A percentile compares a stretch with the other conserved stretches of the same genome.
phyloP scores from a whole-genome alignment of 2,888 invertebrate genomes.

The Desoria tigrina region DNA sequence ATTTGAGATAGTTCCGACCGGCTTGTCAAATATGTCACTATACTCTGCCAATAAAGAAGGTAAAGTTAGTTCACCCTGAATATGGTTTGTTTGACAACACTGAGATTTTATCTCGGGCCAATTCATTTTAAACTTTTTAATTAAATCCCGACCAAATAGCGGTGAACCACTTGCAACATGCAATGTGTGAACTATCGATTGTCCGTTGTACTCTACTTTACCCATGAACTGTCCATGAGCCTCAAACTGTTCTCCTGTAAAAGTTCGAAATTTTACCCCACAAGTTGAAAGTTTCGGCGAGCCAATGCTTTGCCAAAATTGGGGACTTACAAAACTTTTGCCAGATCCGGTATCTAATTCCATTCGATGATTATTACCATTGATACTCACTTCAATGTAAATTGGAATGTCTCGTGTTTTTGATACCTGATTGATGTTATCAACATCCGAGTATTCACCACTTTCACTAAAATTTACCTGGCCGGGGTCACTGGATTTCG shows the following conservation, averaged over 20 bases:
- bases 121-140: slow-evolving; percentile 25
- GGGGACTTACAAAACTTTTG: background rate
- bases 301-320: background rate
- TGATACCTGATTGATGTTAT: no score
- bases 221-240: no score
- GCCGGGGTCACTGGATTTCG: no score
- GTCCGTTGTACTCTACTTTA: no score
- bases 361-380: background rate
- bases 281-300: background rate
- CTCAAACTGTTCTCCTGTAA: no score
- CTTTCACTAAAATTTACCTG: no score
- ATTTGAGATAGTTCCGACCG: no score
- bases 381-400: background rate
- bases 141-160: slow-evolving; percentile 38
- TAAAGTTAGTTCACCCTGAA: background rate
- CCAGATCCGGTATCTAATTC: background rate
- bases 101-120: slow-evolving; percentile 22
- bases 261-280: background rate
- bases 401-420: background rate
- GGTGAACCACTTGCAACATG: no score
- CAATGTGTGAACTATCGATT: no score
- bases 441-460: no score
- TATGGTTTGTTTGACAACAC: background rate
- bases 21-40: slow-evolving; percentile 28
- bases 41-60: slow-evolving; percentile 27